A percentile compares a stretch with the other conserved stretches of the same genome.
phyloP scores from a whole-genome alignment of 2,888 invertebrate genomes.

The Euzophera pinguis region DNA sequence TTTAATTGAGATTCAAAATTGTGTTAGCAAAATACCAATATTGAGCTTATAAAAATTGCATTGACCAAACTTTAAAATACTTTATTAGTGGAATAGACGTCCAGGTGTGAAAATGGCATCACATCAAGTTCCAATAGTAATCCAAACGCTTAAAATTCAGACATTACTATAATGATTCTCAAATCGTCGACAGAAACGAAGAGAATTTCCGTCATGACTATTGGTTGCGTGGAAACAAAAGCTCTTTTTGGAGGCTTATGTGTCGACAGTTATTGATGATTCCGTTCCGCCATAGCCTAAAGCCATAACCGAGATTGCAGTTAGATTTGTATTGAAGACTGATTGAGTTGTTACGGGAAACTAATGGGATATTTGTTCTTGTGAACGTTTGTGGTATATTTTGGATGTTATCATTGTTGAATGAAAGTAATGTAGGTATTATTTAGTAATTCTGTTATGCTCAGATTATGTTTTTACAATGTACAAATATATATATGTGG shows the following conservation, averaged over 20 bases:
- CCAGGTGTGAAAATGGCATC: too few relatives aligned
- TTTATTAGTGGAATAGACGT: too few relatives aligned
- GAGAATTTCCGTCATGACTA: background rate
- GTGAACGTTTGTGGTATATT: background rate
- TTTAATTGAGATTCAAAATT: too few relatives aligned
- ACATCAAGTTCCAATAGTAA: too few relatives aligned
- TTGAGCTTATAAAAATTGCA: too few relatives aligned
- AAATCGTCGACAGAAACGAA: background rate
- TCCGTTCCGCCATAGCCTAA: background rate
- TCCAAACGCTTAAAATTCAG: background rate
- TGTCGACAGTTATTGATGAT: slow-evolving; percentile 12
- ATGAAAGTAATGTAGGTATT: too few relatives aligned
- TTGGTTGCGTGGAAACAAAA: slow-evolving; percentile 9
- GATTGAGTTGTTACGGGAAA: background rate
- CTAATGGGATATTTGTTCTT: background rate
- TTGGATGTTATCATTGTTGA: background rate
- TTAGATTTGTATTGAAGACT: background rate
- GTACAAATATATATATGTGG: too few relatives aligned
- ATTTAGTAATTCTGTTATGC: too few relatives aligned
- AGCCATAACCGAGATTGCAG: background rate
- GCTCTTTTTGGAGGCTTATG: background rate
- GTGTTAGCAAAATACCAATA: too few relatives aligned
- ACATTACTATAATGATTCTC: background rate
- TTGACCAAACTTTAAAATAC: too few relatives aligned
- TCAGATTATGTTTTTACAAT: too few relatives aligned